Evolutionary conservation across 1,140 invertebrate species (phyloP).

Genomic region (Diorhabda elongata): DNA sequence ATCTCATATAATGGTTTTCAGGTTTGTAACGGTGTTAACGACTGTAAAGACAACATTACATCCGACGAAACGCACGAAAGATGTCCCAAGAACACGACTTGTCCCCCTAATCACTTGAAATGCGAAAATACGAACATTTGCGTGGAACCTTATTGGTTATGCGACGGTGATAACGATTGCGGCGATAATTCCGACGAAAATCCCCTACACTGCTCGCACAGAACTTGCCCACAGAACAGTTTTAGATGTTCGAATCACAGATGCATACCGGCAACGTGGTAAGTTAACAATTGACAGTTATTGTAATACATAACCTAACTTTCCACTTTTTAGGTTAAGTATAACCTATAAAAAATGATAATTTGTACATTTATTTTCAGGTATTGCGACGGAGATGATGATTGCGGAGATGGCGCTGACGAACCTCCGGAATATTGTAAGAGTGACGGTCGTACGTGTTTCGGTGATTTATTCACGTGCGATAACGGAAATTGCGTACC

Average conservation of each 20-base stretch:
- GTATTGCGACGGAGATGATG: slow-evolving; percentile 78
- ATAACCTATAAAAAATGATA: too few relatives aligned
- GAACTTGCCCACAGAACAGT: slow-evolving; percentile 86
- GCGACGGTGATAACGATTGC: slow-evolving; percentile 91
- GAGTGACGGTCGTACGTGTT: slow-evolving; percentile 90
- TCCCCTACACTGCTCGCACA: slow-evolving; percentile 78
- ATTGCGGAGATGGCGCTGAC: slow-evolving; percentile 85
- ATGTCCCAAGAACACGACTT: slow-evolving; percentile 82
- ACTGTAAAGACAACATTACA: slow-evolving; percentile 89
- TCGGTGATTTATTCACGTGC: slow-evolving; percentile 92
- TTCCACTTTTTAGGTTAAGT: not conserved
- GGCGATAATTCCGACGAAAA: slow-evolving; percentile 95
- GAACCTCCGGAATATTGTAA: slow-evolving; percentile 90
- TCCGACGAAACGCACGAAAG: slow-evolving; percentile 85
- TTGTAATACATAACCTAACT: too few relatives aligned
- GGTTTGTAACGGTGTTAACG: slow-evolving; percentile 91
- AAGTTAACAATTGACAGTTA: slow-evolving; percentile 51
- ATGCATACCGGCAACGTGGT: slow-evolving; percentile 89
- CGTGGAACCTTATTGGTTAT: slow-evolving; percentile 92
- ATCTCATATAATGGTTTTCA: slow-evolving; percentile 33
- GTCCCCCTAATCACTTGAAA: slow-evolving; percentile 80
- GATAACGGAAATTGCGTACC: slow-evolving; percentile 97
- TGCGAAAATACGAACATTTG: slow-evolving; percentile 93
- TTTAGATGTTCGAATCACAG: slow-evolving; percentile 83
- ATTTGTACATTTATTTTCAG: slow-evolving; percentile 18